Percentiles rank a stretch among this genome's conserved stretches.
Evolutionary conservation across 1,140 invertebrate genomes (phyloP).

Genomic region (Lordiphosa stackelbergi): DNA sequence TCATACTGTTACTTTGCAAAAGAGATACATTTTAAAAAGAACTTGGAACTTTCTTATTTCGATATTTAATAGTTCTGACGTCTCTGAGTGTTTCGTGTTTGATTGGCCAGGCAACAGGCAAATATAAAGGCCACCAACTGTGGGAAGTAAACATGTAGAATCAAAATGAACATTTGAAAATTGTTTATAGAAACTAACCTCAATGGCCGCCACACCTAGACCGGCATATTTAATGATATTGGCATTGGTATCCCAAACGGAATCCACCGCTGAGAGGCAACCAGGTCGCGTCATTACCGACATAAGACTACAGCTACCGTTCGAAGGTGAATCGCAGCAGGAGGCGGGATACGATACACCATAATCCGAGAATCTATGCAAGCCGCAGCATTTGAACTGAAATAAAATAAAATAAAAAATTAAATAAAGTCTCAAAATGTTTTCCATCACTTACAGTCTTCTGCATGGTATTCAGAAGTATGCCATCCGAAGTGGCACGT

Average conservation of each 20-base stretch:
- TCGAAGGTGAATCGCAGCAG: conserved; percentile 76
- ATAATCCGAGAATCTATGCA: conserved; percentile 78
- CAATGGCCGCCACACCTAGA: conserved; percentile 82
- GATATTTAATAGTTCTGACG: conserved; percentile 53
- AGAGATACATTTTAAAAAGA: conserved; percentile 11
- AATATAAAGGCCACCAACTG: conserved; percentile 72
- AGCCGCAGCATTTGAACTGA: conserved; percentile 83
- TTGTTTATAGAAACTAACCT: conserved; percentile 78
- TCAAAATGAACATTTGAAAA: not conserved
- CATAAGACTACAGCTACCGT: conserved; percentile 47
- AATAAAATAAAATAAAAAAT: conserved; percentile 33
- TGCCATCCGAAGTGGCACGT: conserved; percentile 26
- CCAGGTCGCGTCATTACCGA: conserved; percentile 75
- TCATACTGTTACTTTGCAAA: not conserved
- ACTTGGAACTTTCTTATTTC: not conserved
- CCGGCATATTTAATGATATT: conserved; percentile 81
- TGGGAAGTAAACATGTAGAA: not conserved
- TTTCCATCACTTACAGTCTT: conserved; percentile 38
- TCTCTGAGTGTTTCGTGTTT: conserved; percentile 61
- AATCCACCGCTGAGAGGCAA: conserved; percentile 75
- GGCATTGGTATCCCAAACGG: conserved; percentile 78
- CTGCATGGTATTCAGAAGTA: conserved; percentile 54
- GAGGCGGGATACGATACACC: conserved; percentile 55
- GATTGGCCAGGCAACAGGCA: conserved; percentile 68
- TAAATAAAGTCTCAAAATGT: too few species aligned